Base-by-base conservation (phyloP, 2,888 invertebrate species). In the Abscondita cerata region DNA sequence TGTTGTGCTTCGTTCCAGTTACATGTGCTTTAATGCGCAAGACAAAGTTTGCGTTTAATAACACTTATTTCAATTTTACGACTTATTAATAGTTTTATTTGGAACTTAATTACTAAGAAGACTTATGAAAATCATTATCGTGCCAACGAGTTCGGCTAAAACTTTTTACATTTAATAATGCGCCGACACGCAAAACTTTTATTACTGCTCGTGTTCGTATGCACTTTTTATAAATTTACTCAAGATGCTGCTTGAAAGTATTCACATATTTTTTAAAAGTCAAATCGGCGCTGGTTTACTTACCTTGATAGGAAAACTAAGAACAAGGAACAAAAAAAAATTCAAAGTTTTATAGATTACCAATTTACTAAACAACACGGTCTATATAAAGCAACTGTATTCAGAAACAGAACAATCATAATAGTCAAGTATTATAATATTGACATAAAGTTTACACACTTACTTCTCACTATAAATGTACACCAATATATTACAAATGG, bases 291-390 rank as follows among this genome's bases (percentile, higher is more conserved):
- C 25, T 19, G 18, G 18, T 44, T 44, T 18, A 44, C 44, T 44
- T 44, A 44, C 44, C 44, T 44, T 44, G 18, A 8, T 1, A 44
- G 8, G 5, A 19, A 16, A 44, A 44, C 1, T 13, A 8, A 2
- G 41, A 2, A 6, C 31, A 50, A n/a, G 18, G 52, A 40, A 46
- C 13, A 55, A 65, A 61, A 62, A 63, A 63, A 66, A 64, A 65
- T 46, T 41, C 46, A 41, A 38, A 61, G 19, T 53, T 73, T 65
- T 74, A 73, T 76, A 78, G 78, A 80, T n/a, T n/a, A 80, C 78
- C 78, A 78, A 77, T 77, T 79, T 75, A 78, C 78, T 80, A 79
- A 80, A 80, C 80, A 78, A 77, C 78, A 79, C 77, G 79, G 75
- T 74, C 75, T 76, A 74, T 76, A 77, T 72, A 68, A 74, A 76